Conservation (phyloP, 2,888 invertebrate genomes). For the Leptinotarsa juncta region DNA sequence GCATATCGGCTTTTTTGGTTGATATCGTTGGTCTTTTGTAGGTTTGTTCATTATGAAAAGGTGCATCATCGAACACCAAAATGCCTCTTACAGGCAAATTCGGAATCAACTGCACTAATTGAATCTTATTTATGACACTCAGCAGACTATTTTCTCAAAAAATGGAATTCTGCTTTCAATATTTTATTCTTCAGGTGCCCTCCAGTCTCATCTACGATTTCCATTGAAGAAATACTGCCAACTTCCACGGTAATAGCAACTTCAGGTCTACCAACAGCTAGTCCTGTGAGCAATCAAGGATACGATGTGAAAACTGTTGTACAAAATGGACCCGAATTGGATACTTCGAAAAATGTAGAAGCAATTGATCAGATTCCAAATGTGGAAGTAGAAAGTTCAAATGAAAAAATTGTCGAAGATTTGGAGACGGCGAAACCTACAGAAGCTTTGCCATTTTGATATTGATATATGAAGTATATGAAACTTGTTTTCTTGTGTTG, state of each 20-base stretch:
- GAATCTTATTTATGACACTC: too few species aligned
- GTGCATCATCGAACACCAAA: too few species aligned
- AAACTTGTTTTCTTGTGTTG: neutral
- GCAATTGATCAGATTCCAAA: neutral
- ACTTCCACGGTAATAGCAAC: conserved; percentile 40
- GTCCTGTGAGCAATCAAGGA: neutral
- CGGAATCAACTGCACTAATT: too few species aligned
- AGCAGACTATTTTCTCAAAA: neutral
- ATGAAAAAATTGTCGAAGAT: conserved; percentile 9
- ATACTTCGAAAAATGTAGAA: neutral
- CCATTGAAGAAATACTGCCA: conserved; percentile 46
- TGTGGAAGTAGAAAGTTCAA: neutral
- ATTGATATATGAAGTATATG: neutral
- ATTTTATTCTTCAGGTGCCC: conserved; percentile 32
- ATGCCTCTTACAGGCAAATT: too few species aligned
- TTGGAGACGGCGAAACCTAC: conserved; percentile 13
- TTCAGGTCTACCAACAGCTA: neutral
- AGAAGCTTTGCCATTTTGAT: conserved; percentile 21
- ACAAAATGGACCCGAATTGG: neutral
- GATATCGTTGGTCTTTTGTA: too few species aligned
- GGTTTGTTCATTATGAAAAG: too few species aligned
- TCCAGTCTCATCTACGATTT: conserved; percentile 31
- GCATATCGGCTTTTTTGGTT: too few species aligned
- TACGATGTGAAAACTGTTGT: neutral
- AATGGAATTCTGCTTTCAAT: neutral